These are phyloP conservation scores for Lithobius niger DNA, from an alignment of 1,140 invertebrate species.

Conservation along the genomic window DNA sequence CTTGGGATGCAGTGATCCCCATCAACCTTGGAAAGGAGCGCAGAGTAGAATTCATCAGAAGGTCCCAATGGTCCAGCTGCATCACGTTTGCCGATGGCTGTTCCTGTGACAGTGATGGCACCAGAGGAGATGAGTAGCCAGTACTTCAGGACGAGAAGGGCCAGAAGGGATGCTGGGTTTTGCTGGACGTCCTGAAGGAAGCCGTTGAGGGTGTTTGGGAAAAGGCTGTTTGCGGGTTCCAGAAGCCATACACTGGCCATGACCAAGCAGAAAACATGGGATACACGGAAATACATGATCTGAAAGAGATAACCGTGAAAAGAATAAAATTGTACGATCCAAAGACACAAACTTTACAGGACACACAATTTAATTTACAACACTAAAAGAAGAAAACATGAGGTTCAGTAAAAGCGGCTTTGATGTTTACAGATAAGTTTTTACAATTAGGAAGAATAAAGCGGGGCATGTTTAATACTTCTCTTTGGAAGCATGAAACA, in stretches of 20 bases:
- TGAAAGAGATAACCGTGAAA: no score
- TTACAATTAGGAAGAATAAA: no score
- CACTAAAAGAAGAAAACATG: no score
- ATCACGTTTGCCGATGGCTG: not conserved
- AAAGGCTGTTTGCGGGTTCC: not conserved
- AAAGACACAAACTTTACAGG: no score
- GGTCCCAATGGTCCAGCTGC: no score
- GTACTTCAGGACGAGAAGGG: conserved; percentile 2
- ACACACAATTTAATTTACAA: no score
- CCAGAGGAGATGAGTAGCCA: conserved; percentile 2
- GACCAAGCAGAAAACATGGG: not conserved
- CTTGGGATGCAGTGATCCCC: not conserved
- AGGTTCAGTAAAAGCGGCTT: no score
- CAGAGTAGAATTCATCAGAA: not conserved
- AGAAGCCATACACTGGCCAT: not conserved
- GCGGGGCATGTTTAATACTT: no score
- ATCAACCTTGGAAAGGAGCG: not conserved
- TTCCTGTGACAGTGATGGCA: not conserved
- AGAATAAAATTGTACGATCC: no score
- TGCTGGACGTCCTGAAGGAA: not conserved
- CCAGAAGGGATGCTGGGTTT: not conserved
- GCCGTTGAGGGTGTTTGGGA: not conserved
- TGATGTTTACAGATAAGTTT: no score
- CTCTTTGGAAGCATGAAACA: no score
- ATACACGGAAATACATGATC: not conserved